Evolutionary conservation across 2,113 vertebrate species (phyloP), one percentile per base, ranked within the genome.

Genomic region (Sphyrna mokarran): DNA sequence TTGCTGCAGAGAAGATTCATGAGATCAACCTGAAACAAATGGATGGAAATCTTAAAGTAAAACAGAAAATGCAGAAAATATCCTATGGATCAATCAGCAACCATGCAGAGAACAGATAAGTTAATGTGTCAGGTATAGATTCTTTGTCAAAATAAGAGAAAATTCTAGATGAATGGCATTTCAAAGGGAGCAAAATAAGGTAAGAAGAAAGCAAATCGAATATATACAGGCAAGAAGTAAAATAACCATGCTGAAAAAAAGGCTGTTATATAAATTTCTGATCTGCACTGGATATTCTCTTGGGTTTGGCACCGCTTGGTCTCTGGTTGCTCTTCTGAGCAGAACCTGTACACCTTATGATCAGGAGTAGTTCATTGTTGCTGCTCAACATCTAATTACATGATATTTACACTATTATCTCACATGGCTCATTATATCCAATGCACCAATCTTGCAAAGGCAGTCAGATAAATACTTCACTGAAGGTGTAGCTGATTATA

Each of bases 391-490:
- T 93, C 33, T 9, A 68, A n/a, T 93, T 68, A 93, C 89, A n/a
- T 93, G 89, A 66, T 37, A 66, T 66, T 93, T n/a, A 91, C 66
- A 63, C n/a, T 91, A 40, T 91, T 66, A 93, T 93, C n/a, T 61
- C 89, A 93, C 7, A 16, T 63, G 58, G 54, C 14, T 58, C 33
- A 91, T 91, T 63, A 91, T 63, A 13, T 91, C n/a, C 54, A 63
- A 18, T 90, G n/a, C 23, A 20, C 33, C n/a, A 93, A 93, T 93
- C 13, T n/a, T 66, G 61, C 33, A n/a, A 93, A 93, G 7, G 61
- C 14, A 93, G 61, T n/a, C 89, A 40, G 89, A 93, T 40, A 40
- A 83, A 83, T 68, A 37, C 61, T 93, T 37, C 66, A 91, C n/a
- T 91, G 48, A 14, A 63, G 14, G 20, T 33, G 61, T n/a, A n/a